Evolutionary conservation across 2,797 vertebrate species (phyloP).

Genomic region (Capromys pilorides): DNA sequence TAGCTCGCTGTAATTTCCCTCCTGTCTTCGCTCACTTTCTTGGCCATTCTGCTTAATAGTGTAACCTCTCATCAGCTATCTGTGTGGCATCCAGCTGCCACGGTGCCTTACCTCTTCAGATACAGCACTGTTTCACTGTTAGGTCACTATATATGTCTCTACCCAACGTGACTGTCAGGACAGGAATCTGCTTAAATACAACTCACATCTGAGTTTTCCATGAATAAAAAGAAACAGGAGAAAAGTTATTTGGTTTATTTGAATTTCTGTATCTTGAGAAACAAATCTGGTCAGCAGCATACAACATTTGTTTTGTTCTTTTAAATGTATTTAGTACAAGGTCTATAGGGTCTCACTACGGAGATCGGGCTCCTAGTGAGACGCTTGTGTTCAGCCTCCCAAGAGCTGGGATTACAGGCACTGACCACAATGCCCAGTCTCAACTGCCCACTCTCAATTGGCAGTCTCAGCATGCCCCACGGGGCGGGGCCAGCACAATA

Average conservation of each 20-base stretch:
- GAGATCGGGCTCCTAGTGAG: too few relatives aligned
- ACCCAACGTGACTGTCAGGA: conserved; percentile 3
- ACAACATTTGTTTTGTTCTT: neutral
- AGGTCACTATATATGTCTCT: neutral
- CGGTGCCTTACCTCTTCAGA: neutral
- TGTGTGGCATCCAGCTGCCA: neutral
- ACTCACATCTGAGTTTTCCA: neutral
- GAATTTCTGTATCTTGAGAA: conserved; percentile 51
- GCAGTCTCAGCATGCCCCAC: too few relatives aligned
- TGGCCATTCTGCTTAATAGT: neutral
- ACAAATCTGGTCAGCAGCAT: neutral
- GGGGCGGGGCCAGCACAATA: too few relatives aligned
- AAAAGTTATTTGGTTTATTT: conserved; percentile 67
- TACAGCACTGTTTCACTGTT: neutral
- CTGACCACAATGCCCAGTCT: too few relatives aligned
- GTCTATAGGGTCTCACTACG: too few relatives aligned
- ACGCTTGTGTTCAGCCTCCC: too few relatives aligned
- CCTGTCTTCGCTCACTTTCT: neutral
- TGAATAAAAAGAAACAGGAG: conserved; percentile 41
- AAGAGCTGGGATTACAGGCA: too few relatives aligned
- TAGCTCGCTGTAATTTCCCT: neutral
- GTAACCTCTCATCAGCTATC: neutral
- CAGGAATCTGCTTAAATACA: conserved; percentile 35
- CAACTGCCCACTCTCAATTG: too few relatives aligned
- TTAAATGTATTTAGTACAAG: too few relatives aligned